Conservation (phyloP, 2,888 invertebrate species). For the Lysandra coridon region DNA sequence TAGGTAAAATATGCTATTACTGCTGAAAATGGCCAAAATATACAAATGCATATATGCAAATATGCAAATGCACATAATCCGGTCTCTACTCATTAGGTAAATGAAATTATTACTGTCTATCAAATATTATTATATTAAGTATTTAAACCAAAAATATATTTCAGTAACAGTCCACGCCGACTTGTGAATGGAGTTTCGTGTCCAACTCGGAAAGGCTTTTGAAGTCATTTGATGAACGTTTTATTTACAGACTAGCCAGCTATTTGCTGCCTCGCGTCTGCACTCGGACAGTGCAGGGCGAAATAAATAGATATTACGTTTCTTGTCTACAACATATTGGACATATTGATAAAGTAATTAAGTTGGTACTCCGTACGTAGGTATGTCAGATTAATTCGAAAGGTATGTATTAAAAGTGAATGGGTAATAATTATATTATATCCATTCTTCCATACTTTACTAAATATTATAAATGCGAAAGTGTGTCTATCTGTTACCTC, state of each 20-base stretch:
- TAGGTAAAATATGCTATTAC: too few relatives aligned
- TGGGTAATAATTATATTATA: too few relatives aligned
- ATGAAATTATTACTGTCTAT: neutral
- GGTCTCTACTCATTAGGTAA: too few relatives aligned
- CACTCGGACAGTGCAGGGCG: neutral
- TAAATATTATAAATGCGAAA: too few relatives aligned
- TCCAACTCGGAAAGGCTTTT: slow-evolving; percentile 8
- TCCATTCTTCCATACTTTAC: too few relatives aligned
- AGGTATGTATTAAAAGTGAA: too few relatives aligned
- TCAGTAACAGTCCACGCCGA: neutral
- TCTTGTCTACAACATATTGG: neutral
- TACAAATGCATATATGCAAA: too few relatives aligned
- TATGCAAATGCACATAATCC: too few relatives aligned
- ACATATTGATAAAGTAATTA: neutral
- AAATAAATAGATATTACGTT: neutral
- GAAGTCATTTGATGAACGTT: slow-evolving; percentile 18
- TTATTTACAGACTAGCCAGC: slow-evolving; percentile 27
- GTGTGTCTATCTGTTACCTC: too few relatives aligned
- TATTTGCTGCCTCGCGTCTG: slow-evolving; percentile 2
- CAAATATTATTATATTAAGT: neutral
- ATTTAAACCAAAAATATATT: neutral
- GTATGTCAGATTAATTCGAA: too few relatives aligned
- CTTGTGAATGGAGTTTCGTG: neutral
- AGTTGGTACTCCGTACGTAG: neutral
- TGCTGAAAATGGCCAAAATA: too few relatives aligned